Evolutionary conservation across 2,113 vertebrate genomes (phyloP).

Genomic region (Semnopithecus entellus): DNA sequence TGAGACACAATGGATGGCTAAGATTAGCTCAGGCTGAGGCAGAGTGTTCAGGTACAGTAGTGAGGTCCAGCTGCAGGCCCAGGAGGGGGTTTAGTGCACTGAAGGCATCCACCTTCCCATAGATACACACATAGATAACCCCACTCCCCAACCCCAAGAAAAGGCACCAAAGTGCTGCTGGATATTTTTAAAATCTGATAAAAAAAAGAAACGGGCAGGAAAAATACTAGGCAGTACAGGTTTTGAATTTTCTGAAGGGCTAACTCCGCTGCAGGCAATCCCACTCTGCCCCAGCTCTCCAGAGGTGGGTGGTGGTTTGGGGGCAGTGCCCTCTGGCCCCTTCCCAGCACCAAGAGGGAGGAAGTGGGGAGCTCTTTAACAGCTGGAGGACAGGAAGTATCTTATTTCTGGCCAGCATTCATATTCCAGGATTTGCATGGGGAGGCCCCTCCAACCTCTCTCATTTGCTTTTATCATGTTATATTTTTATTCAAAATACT

Average conservation of each 20-base stretch:
- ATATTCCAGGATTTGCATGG: not conserved
- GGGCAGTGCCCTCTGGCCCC: not conserved
- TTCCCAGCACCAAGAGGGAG: not conserved
- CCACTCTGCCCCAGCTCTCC: not conserved
- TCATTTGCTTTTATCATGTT: constrained; percentile 22
- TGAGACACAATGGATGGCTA: not conserved
- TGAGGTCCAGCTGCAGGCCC: not conserved
- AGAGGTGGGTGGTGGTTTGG: not conserved
- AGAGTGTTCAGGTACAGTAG: not conserved
- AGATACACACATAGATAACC: not conserved
- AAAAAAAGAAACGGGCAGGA: not conserved
- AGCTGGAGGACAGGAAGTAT: constrained; percentile 28
- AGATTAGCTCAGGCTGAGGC: not conserved
- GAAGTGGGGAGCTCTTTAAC: not conserved
- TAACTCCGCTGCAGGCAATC: not conserved
- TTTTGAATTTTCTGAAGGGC: not conserved
- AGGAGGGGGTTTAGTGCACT: not conserved
- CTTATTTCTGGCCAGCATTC: not conserved
- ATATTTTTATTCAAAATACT: constrained; percentile 62
- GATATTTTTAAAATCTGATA: not conserved
- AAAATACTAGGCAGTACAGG: not conserved
- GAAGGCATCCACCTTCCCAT: not conserved
- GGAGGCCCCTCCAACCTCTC: not conserved
- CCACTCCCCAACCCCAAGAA: not conserved
- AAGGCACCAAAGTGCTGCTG: not conserved